These are phyloP conservation scores for Taenaris catops DNA, from an alignment of 2,888 invertebrate genomes.

Conservation along the genomic window DNA sequence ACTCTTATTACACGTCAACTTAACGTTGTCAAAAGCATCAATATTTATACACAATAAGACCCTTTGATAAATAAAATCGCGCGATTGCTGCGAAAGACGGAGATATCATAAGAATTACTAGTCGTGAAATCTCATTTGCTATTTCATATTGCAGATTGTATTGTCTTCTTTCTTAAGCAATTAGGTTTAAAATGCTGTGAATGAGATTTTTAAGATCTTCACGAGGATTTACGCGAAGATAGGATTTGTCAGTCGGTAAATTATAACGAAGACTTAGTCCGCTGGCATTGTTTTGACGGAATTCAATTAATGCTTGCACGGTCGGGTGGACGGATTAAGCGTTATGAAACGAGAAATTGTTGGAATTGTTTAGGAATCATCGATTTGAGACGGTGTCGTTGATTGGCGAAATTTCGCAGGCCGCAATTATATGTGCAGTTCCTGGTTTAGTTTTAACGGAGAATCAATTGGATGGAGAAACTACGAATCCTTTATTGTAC, in stretches of 20 bases:
- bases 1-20: too few relatives aligned
- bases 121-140: conserved; percentile 9
- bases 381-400: conserved; percentile 21
- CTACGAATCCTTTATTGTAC: too few relatives aligned
- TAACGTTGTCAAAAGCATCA: conserved; percentile 9
- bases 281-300: conserved; percentile 52
- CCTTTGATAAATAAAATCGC: conserved; percentile 7
- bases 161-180: neutral
- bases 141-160: neutral
- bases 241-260: conserved; percentile 60
- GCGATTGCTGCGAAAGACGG: conserved; percentile 7
- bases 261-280: conserved; percentile 34
- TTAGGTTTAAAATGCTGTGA: conserved; percentile 18
- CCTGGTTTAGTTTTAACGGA: too few relatives aligned
- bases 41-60: conserved; percentile 17
- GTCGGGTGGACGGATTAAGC: conserved; percentile 44
- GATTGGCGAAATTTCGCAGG: too few relatives aligned
- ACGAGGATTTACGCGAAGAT: conserved; percentile 24
- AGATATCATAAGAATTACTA: conserved; percentile 11
- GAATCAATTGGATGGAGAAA: too few relatives aligned
- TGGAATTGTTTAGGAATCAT: conserved; percentile 18
- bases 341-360: conserved; percentile 19
- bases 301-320: conserved; percentile 45
- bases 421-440: too few relatives aligned
- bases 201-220: conserved; percentile 3